phyloP scores from a whole-genome alignment of 2,113 vertebrate species.

The Oryzias curvinotus region DNA sequence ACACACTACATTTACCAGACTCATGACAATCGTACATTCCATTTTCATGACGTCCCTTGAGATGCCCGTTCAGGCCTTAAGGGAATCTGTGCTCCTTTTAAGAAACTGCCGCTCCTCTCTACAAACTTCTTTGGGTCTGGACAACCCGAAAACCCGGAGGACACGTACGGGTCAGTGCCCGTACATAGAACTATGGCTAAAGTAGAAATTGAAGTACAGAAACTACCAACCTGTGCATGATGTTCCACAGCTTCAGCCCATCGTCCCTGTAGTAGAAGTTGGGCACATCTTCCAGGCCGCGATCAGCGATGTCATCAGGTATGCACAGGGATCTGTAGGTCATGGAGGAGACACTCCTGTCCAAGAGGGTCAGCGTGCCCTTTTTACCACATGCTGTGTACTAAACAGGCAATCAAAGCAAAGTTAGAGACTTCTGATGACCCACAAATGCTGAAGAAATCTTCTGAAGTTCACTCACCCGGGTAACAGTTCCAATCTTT shows the following conservation, averaged over 20 bases:
- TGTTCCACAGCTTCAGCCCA: constrained; percentile 77
- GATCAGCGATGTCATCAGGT: constrained; percentile 77
- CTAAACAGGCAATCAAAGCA: constrained; percentile 21
- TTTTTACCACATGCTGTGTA: constrained; percentile 47
- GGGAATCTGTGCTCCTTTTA: no score
- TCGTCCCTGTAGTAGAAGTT: constrained; percentile 83
- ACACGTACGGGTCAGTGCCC: no score
- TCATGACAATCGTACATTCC: no score
- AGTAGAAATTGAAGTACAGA: background rate
- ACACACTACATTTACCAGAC: no score
- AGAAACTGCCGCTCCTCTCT: no score
- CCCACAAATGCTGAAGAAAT: background rate
- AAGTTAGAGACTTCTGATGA: background rate
- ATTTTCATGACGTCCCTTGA: no score
- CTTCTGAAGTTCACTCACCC: constrained; percentile 26
- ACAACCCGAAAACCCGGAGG: no score
- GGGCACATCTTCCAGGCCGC: no score
- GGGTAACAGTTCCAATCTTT: constrained; percentile 26
- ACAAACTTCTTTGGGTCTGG: no score
- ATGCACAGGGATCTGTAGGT: constrained; percentile 81
- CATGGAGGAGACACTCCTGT: constrained; percentile 17
- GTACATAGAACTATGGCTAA: no score
- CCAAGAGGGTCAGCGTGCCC: constrained; percentile 26
- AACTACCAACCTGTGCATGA: constrained; percentile 70
- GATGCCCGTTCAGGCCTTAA: no score